These are phyloP conservation scores for Drosophila subobscura DNA, from an alignment of 1,140 invertebrate genomes.

Conservation along the genomic window DNA sequence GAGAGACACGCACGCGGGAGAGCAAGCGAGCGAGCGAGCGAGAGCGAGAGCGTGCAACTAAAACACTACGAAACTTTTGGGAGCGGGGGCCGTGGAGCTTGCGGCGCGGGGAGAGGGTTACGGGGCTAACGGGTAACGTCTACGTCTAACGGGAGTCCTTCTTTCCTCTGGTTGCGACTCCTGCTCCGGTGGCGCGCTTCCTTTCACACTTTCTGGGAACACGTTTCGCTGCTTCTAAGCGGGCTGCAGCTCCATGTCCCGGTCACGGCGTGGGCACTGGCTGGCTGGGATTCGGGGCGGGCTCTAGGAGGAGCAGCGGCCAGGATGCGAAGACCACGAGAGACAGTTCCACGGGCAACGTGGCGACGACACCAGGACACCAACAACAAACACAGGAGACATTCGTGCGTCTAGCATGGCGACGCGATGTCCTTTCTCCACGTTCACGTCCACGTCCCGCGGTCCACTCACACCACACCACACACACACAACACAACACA, in stretches of 20 bases:
- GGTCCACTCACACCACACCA: background rate
- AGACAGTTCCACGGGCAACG: constrained; percentile 43
- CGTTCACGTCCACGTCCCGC: constrained; percentile 3
- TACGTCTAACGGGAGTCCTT: constrained; percentile 47
- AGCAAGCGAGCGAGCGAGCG: constrained; percentile 39
- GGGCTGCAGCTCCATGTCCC: constrained; percentile 35
- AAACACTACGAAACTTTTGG: constrained; percentile 56
- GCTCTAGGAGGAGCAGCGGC: constrained; percentile 25
- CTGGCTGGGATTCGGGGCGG: constrained; percentile 1
- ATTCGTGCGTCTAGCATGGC: constrained; percentile 48
- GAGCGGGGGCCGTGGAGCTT: constrained; percentile 25
- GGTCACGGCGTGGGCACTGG: constrained; percentile 15
- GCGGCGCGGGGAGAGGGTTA: constrained; percentile 14
- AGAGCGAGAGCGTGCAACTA: constrained; percentile 54
- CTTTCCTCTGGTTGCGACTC: constrained; percentile 48
- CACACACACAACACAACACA: constrained; percentile 8
- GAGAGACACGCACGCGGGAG: constrained; percentile 13
- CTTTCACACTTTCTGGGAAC: constrained; percentile 48
- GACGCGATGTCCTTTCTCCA: constrained; percentile 59
- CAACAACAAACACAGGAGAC: constrained; percentile 28
- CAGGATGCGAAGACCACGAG: constrained; percentile 28
- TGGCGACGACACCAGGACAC: constrained; percentile 39
- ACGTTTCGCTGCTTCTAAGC: constrained; percentile 35
- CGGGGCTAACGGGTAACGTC: constrained; percentile 35
- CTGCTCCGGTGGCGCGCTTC: constrained; percentile 51